These are phyloP conservation scores for Scomber japonicus DNA, from an alignment of 2,113 vertebrate species.

Conservation along the genomic window DNA sequence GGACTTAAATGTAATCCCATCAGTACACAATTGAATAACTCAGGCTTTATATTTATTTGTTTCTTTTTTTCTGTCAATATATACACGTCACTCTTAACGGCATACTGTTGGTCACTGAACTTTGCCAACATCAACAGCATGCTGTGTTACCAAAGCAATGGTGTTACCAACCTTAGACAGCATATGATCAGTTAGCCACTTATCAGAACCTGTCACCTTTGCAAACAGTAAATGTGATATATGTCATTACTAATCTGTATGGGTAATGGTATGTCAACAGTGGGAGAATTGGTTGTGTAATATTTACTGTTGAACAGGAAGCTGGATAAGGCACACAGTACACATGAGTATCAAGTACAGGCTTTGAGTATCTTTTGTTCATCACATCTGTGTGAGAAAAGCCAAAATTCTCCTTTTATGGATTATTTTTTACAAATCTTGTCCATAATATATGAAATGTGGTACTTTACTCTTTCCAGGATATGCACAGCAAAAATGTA, in stretches of 20 bases:
- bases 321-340: conserved; percentile 31
- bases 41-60: no score
- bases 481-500: not conserved
- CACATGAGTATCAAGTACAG: not conserved
- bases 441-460: not conserved
- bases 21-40: not conserved
- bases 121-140: not conserved
- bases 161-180: conserved; percentile 19
- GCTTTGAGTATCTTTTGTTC: not conserved
- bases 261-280: conserved; percentile 68
- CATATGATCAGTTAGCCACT: conserved; percentile 35
- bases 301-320: conserved; percentile 56
- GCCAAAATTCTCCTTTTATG: not conserved
- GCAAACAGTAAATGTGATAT: conserved; percentile 68
- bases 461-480: not conserved
- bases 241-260: conserved; percentile 56
- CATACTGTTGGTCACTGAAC: not conserved
- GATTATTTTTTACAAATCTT: not conserved
- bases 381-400: not conserved
- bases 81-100: not conserved
- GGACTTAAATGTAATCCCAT: not conserved
- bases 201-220: conserved; percentile 71
- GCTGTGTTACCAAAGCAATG: conserved; percentile 33
- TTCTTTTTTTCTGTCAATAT: not conserved
- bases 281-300: conserved; percentile 35